Evolutionary conservation across 2,113 vertebrate genomes (phyloP).

Genomic region (Oxygymnocypris stewartii): DNA sequence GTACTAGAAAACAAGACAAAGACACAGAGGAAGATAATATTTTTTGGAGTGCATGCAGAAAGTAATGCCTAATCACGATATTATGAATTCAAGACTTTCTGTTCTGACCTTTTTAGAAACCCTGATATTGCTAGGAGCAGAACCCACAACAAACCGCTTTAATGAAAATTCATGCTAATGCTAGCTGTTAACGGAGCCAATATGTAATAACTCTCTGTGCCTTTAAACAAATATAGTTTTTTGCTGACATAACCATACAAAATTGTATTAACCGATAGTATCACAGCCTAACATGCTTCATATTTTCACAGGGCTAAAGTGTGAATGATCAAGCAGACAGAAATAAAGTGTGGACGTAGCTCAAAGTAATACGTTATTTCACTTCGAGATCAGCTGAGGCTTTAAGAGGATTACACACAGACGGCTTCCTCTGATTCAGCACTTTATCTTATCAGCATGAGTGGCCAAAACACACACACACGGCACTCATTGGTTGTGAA

Average conservation of each 20-base stretch:
- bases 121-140: neutral
- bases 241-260: no score
- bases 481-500: neutral
- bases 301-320: neutral
- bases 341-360: neutral
- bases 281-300: no score
- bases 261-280: no score
- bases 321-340: neutral
- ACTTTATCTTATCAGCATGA: constrained; percentile 21
- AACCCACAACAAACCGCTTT: neutral
- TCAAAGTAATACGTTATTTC: constrained; percentile 1
- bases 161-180: neutral
- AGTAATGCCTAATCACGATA: no score
- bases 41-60: no score
- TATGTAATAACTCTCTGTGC: neutral
- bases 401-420: constrained; percentile 18
- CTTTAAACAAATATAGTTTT: neutral
- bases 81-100: no score
- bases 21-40: no score
- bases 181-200: neutral
- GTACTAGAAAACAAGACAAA: no score
- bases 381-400: neutral
- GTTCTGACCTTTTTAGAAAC: no score
- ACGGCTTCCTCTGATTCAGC: constrained; percentile 34
- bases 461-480: neutral